phyloP scores from a whole-genome alignment of 2,797 vertebrate species.

The Intellagama lesueurii region DNA sequence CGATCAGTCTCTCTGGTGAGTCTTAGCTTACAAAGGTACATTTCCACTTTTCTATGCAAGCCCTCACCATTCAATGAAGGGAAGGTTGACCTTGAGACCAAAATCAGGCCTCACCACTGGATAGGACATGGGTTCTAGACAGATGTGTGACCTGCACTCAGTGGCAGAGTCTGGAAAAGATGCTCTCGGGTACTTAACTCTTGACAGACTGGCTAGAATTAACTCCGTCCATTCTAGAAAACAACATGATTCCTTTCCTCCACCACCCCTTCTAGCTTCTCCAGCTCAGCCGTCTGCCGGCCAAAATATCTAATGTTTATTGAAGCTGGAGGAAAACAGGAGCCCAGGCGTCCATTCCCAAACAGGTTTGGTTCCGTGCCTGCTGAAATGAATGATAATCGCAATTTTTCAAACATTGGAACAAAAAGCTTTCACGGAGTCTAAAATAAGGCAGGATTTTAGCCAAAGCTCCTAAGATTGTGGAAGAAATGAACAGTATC shows the following conservation, averaged over 20 bases:
- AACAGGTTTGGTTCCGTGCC: constrained; percentile 5
- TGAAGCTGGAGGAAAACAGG: not conserved
- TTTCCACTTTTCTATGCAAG: not conserved
- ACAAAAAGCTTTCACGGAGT: constrained; percentile 19
- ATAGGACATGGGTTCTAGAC: constrained; percentile 46
- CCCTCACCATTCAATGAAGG: not conserved
- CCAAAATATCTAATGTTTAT: constrained; percentile 28
- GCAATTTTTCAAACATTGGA: not conserved
- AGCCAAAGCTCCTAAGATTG: constrained; percentile 30
- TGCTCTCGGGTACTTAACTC: constrained; percentile 17
- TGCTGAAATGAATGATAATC: constrained; percentile 27
- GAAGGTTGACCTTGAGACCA: not conserved
- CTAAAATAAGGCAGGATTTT: constrained; percentile 28
- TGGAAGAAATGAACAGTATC: constrained; percentile 26
- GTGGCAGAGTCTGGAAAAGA: not conserved
- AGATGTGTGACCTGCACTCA: constrained; percentile 10
- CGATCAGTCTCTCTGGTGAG: too few relatives aligned
- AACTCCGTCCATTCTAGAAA: accelerated
- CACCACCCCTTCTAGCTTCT: not conserved
- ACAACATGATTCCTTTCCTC: constrained; percentile 28
- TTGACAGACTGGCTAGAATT: constrained; percentile 6
- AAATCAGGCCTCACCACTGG: constrained; percentile 41
- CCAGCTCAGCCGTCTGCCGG: constrained; percentile 19
- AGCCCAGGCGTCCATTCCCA: constrained; percentile 13
- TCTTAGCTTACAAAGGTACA: not conserved